Base-by-base conservation (phyloP, 1,140 invertebrate genomes). In the Solenopsis fugax region DNA sequence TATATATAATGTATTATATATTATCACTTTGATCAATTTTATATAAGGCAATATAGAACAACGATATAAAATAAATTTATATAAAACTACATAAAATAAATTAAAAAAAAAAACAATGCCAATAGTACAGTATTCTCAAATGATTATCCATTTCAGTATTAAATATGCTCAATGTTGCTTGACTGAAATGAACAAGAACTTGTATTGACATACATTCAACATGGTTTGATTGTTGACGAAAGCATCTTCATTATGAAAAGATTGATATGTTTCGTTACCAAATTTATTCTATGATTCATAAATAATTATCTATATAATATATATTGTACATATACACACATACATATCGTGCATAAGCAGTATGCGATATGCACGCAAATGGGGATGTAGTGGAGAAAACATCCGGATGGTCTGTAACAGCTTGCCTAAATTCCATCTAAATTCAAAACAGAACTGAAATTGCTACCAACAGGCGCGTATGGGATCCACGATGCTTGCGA, bases 381-480 rank as follows among this genome's bases (percentile, higher is more conserved):
- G 48, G 67, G 18, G 7, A 9, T 64, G 16, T 64, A 37, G 6
- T 13, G 29, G 29, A 64, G 45, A 76, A 78, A 29, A 18, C 60
- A 24, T 24, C 37, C 21, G 16, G 41, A 45, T 34, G 45, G 58
- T 45, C 56, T 78, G 91, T 92, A 92, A 92, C 92, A 93, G 92
- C 92, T 93, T 93, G 92, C 89, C 88, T 93, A 92, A 93, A 93
- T 93, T 93, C 92, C 90, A 93, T 93, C 91, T 93, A 93, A 93
- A 93, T 93, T 93, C 92, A 93, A 93, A 93, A 92, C 90, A 93
- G 92, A 86, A 69, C 85, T 75, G 89, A 90, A 93, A 92, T 93
- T 92, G 89, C 91, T 88, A 89, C 90, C 89, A 92, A 91, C 89
- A 90, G 87, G 86, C 87, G 60, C 81, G 72, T 52, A 86, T 58